Evolutionary conservation across 2,888 invertebrate genomes (phyloP), one percentile per base, ranked within the genome.

Genomic region (Eilema sororculum): DNA sequence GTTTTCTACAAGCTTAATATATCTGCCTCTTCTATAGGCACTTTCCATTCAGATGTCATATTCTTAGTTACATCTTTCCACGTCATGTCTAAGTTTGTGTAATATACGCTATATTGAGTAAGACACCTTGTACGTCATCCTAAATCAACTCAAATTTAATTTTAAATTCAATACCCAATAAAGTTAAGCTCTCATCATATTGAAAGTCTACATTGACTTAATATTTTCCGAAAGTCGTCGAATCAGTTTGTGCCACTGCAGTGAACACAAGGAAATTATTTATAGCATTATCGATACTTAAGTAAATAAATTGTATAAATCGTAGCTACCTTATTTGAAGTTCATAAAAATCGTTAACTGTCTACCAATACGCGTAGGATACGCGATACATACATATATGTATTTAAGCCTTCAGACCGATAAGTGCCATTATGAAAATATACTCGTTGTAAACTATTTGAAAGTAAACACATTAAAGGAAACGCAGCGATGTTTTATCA

Each of bases 391-490:
- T 65, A 57, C 33, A 65, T 33, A 41, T 72, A 74, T 61, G 69
- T 69, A 72, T 78, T 72, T 75, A 81, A 78, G 77, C 73, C 68
- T 69, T 76, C 68, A 25, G 41, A 12, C 20, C 71, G 84, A 87
- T 88, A 85, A 88, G 81, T 78, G 79, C 85, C 82, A 85, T 83
- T 84, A 78, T 80, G 67, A 77, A 78, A 81, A 81, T 79, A 83
- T 75, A 78, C 78, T 83, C 80, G 80, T 86, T 85, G 68, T 73
- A 82, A 88, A 88, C 85, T 80, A 82, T 80, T 85, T 82, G 69
- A 78, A 84, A 84, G 85, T 83, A 86, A 87, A 84, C 82, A 92
- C 84, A 90, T 91, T 91, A 91, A 90, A 93, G 90, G 89, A 89
- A 91, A 90, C 86, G 88, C 81, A 84, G 84, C 84, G 82, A 79